Evolutionary conservation across 2,888 invertebrate genomes (phyloP), one percentile per base, ranked within the genome.

Genomic region (Anarsia innoxiella): DNA sequence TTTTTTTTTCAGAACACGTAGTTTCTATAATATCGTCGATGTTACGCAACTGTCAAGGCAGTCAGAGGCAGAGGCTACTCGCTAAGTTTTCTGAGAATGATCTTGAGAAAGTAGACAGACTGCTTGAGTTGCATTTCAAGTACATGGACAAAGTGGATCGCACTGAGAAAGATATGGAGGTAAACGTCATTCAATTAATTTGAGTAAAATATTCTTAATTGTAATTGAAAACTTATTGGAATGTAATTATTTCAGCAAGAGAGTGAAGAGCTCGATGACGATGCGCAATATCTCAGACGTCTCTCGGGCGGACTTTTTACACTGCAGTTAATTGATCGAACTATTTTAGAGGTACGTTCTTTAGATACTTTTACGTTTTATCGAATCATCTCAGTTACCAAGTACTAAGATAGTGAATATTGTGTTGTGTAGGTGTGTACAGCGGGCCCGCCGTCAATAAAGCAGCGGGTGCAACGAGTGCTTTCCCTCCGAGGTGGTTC

Each of bases 41-140:
- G 91, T 75, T 99, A 46, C 89, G 95, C 43, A 97, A 97, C 69
- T 97, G 97, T 65, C 91, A 92, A 54, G 96, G 96, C 1, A 89
- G 93, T 3, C 97, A 98, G 58, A 86, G 97, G 16, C 95, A 96
- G 65, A 85, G 99, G 41, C 82, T 99, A 36, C 79, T 99, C 10
- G 92, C 93, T 51, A 99, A 99, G 85, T 99, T 99, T 68, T 93
- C 93, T 0, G 99, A 99, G 78, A 97, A 97, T 63, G 99, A 99
- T 71, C 93, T 96, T 57, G 99, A 99, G 72, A 99, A 99, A 83
- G 96, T 99, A 0, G 99, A 99, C 73, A 86, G 99, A 43, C 86
- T 99, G 28, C 86, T 99, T 66, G 99, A 99, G 72, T 82, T 99
- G 44, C 98, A 99, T 79, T 95, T 99, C 64, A 97, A 98, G 68